A percentile compares a stretch with the other conserved stretches of the same genome.
These are phyloP conservation scores for Halcyon senegalensis DNA, from an alignment of 2,113 vertebrate species.

Conservation along the genomic window DNA sequence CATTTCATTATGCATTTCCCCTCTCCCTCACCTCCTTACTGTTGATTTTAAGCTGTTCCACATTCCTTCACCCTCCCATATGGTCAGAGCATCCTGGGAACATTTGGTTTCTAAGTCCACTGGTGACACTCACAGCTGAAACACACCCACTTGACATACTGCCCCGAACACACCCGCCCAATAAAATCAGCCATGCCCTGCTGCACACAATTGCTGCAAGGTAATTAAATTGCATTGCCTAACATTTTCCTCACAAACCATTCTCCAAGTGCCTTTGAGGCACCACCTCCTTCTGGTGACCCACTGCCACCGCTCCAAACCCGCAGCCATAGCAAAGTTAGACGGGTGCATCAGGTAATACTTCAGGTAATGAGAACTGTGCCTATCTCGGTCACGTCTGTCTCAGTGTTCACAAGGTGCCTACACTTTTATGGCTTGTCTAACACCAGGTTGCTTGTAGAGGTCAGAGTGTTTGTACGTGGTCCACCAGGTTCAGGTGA, in stretches of 20 bases:
- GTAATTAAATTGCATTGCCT: conserved; percentile 54
- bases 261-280: conserved; percentile 1
- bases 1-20: neutral
- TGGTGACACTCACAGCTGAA: neutral
- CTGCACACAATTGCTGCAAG: conserved; percentile 45
- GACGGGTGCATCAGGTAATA: neutral
- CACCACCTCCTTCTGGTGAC: neutral
- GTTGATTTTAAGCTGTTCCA: neutral
- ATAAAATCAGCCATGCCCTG: conserved; percentile 38
- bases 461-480: neutral
- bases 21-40: neutral
- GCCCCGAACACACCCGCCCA: neutral
- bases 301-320: neutral
- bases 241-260: conserved; percentile 46
- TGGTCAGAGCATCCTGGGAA: neutral
- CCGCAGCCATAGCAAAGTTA: neutral
- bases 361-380: neutral
- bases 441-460: neutral
- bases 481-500: neutral
- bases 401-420: neutral
- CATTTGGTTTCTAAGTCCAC: neutral
- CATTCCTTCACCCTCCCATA: neutral
- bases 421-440: neutral
- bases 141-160: neutral
- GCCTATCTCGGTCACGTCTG: neutral